Evolutionary conservation across 2,888 invertebrate genomes (phyloP).

Genomic region (Sarcophaga carnaria): DNA sequence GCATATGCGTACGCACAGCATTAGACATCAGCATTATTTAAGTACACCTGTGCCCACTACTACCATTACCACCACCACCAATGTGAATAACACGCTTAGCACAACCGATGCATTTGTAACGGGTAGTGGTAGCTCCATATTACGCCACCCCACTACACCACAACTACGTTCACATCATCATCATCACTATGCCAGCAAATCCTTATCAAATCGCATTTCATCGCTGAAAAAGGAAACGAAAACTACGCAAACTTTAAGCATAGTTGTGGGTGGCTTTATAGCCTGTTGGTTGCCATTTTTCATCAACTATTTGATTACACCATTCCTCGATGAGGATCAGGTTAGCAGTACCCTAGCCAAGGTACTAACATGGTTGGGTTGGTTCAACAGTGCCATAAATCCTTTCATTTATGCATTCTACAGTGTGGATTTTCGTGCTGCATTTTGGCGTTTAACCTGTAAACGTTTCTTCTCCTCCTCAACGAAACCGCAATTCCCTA

Average conservation of each 20-base stretch:
- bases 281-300: conserved; percentile 95
- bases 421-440: conserved; percentile 92
- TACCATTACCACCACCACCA: not conserved
- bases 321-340: conserved; percentile 87
- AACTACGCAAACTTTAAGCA: conserved; percentile 92
- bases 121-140: conserved; percentile 56
- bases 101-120: conserved; percentile 35
- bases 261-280: conserved; percentile 93
- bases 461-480: conserved; percentile 78
- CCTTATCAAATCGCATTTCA: conserved; percentile 84
- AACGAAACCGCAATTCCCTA: conserved; percentile 78
- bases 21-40: conserved; percentile 73
- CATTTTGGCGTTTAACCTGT: conserved; percentile 91
- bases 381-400: conserved; percentile 95
- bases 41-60: conserved; percentile 35
- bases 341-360: conserved; percentile 87
- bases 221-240: conserved; percentile 91
- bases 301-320: conserved; percentile 90
- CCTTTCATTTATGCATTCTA: conserved; percentile 96
- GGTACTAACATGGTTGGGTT: conserved; percentile 92
- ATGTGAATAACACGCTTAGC: not conserved
- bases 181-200: conserved; percentile 76
- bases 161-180: conserved; percentile 61
- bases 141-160: conserved; percentile 43
- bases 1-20: conserved; percentile 65